These are phyloP conservation scores for Chrysodeixis includens DNA, from an alignment of 2,888 invertebrate species.

Conservation along the genomic window DNA sequence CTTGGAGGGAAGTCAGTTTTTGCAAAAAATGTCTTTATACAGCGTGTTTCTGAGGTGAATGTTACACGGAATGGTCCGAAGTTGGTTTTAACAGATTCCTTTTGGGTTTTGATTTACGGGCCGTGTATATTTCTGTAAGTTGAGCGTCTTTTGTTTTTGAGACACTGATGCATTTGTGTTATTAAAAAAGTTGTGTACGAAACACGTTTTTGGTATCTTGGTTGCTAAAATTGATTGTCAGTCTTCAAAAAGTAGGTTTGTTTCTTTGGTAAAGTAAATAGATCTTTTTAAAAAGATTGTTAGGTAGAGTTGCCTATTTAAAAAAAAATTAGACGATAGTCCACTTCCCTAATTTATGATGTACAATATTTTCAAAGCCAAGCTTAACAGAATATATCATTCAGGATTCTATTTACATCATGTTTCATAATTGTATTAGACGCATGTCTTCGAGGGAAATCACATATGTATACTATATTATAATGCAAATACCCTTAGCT, in stretches of 20 bases:
- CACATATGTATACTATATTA: conserved; percentile 25
- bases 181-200: conserved; percentile 4
- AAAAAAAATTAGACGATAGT: no score
- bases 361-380: not conserved
- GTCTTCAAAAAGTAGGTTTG: not conserved
- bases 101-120: conserved; percentile 38
- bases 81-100: conserved; percentile 40
- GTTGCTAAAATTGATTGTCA: not conserved
- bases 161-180: conserved; percentile 27
- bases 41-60: conserved; percentile 49
- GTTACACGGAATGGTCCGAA: conserved; percentile 17
- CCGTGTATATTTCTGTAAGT: conserved; percentile 15
- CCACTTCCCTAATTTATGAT: no score
- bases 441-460: conserved; percentile 24
- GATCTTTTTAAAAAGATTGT: not conserved
- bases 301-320: no score
- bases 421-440: conserved; percentile 28
- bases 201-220: not conserved
- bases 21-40: conserved; percentile 57
- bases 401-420: not conserved
- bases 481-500: conserved; percentile 31
- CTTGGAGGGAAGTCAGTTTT: conserved; percentile 64
- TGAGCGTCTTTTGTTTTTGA: conserved; percentile 20
- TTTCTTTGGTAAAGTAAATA: not conserved
- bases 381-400: not conserved